Conservation (phyloP, 2,113 vertebrate species). For the Plectropomus leopardus region DNA sequence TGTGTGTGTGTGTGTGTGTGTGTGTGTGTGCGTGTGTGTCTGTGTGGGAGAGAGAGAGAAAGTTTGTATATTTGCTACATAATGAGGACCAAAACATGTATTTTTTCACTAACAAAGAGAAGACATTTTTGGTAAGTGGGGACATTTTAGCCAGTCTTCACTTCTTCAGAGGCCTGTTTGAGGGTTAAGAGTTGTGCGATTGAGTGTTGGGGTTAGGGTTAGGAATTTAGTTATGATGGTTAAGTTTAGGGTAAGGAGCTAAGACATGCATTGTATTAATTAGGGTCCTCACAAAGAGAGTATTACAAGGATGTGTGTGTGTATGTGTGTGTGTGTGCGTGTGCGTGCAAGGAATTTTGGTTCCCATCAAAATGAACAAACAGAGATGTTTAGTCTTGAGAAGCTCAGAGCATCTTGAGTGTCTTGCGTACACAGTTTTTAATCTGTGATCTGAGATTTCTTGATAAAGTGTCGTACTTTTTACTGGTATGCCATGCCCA, state of each 20-base stretch:
- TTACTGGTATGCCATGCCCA: background rate
- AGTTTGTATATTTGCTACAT: too few species aligned
- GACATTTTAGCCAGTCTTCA: too few species aligned
- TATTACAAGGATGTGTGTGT: background rate
- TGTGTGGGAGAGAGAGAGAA: background rate
- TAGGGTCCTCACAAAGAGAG: too few species aligned
- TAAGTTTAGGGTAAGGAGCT: too few species aligned
- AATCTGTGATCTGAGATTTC: background rate
- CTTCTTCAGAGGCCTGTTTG: too few species aligned
- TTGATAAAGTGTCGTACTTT: background rate
- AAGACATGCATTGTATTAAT: too few species aligned
- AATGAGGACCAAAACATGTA: too few species aligned
- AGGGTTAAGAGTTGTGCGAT: too few species aligned
- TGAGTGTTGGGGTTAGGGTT: too few species aligned
- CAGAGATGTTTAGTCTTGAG: background rate
- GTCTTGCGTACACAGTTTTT: background rate
- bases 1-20: constrained; percentile 5
- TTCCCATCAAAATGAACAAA: constrained; percentile 35
- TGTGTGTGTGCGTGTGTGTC: constrained; percentile 17
- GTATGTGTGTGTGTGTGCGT: background rate
- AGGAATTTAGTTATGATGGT: too few species aligned
- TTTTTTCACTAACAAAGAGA: too few species aligned
- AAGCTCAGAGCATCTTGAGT: constrained; percentile 5
- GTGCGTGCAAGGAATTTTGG: background rate
- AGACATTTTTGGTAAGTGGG: too few species aligned